A percentile compares a stretch with the other conserved stretches of the same genome.
Conservation (phyloP, 53 echinoderm and acorn worm genomes). For the Paracentrotus lividus region DNA sequence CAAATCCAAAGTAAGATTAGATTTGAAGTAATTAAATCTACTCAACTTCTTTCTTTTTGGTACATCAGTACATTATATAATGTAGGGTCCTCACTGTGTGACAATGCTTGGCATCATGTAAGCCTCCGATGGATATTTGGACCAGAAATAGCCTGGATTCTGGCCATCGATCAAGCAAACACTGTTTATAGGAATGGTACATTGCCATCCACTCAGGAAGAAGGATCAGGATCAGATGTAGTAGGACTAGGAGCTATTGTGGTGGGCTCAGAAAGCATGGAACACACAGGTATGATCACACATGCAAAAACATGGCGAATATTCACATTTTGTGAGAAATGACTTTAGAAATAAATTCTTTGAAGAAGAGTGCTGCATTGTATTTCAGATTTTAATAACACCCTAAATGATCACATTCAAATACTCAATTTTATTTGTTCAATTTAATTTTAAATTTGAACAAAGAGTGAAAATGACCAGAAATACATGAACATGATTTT, state of each 20-base stretch:
- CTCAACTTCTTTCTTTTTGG: background rate
- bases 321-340: too few species aligned
- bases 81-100: slow-evolving; percentile 9
- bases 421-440: too few species aligned
- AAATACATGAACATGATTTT: too few species aligned
- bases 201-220: background rate
- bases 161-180: background rate
- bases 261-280: slow-evolving; percentile 32
- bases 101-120: slow-evolving; percentile 55
- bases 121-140: background rate
- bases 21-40: background rate
- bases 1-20: too few species aligned
- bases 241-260: slow-evolving; percentile 12
- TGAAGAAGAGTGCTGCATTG: too few species aligned
- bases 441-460: too few species aligned
- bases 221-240: background rate
- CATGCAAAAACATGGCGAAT: background rate
- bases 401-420: too few species aligned
- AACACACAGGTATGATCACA: slow-evolving; percentile 22
- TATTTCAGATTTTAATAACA: too few species aligned
- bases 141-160: background rate
- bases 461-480: too few species aligned
- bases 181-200: background rate
- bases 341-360: too few species aligned
- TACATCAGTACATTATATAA: slow-evolving; percentile 14